phyloP scores from a whole-genome alignment of 2,113 vertebrate genomes.

The Microtus montanus region DNA sequence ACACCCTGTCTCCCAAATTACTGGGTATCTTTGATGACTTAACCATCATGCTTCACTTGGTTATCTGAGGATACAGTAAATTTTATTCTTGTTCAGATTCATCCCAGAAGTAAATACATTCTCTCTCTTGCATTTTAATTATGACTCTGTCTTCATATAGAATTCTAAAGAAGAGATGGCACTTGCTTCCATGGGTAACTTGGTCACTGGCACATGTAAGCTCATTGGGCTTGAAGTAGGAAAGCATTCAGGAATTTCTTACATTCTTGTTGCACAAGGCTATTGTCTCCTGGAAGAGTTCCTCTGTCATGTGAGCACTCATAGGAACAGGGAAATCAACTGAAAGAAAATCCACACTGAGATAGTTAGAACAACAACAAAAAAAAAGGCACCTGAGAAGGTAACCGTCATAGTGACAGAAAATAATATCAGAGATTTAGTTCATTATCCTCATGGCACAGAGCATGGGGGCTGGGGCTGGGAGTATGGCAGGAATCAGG shows the following conservation, averaged over 20 bases:
- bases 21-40: not conserved
- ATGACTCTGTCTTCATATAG: conserved; percentile 5
- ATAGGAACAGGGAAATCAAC: no score
- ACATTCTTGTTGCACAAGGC: not conserved
- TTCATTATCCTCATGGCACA: no score
- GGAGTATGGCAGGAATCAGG: no score
- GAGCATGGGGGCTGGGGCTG: no score
- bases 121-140: no score
- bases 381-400: no score
- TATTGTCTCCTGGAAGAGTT: no score
- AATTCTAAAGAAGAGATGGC: conserved; percentile 57
- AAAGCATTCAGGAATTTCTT: conserved; percentile 13
- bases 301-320: no score
- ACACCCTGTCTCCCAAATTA: not conserved
- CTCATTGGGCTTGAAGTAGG: conserved; percentile 24
- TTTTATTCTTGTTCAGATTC: not conserved
- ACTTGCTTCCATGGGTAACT: conserved; percentile 48
- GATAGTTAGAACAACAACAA: no score
- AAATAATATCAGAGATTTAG: no score
- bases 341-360: no score
- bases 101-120: not conserved
- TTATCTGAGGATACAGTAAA: not conserved
- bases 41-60: not conserved
- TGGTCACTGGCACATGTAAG: conserved; percentile 64
- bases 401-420: no score